phyloP scores from a whole-genome alignment of 1,140 invertebrate genomes.

The Hylaeus volcanicus region DNA sequence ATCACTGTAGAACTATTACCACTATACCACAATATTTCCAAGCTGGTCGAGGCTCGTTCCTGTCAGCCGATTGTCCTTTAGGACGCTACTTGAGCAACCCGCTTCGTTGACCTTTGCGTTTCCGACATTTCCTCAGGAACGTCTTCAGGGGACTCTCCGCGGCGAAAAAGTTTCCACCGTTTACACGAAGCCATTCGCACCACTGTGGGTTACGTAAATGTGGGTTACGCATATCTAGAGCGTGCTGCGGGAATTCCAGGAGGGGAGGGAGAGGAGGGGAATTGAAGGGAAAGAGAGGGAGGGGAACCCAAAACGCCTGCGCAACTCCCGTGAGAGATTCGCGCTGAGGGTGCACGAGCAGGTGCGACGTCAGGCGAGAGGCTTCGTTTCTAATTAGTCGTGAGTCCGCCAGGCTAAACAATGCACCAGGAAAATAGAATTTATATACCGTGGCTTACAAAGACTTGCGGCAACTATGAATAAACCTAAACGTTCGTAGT shows the following conservation, averaged over 20 bases:
- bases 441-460: no score
- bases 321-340: constrained; percentile 54
- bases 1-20: no score
- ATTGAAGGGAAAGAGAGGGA: neutral
- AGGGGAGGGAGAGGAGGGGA: neutral
- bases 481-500: no score
- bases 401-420: constrained; percentile 8
- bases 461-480: no score
- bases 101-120: constrained; percentile 9
- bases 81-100: neutral
- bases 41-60: neutral
- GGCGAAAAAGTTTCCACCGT: neutral
- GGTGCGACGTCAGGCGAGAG: constrained; percentile 9
- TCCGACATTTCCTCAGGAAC: neutral
- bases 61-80: neutral
- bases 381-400: constrained; percentile 44
- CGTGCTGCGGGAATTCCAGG: neutral
- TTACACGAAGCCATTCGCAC: constrained; percentile 1
- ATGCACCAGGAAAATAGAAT: constrained; percentile 20
- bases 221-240: neutral
- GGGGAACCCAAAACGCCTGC: neutral
- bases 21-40: no score
- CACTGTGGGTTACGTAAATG: constrained; percentile 8
- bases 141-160: neutral
- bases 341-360: constrained; percentile 1